phyloP scores from a whole-genome alignment of 1,140 invertebrate species.

The Drosophila persimilis region DNA sequence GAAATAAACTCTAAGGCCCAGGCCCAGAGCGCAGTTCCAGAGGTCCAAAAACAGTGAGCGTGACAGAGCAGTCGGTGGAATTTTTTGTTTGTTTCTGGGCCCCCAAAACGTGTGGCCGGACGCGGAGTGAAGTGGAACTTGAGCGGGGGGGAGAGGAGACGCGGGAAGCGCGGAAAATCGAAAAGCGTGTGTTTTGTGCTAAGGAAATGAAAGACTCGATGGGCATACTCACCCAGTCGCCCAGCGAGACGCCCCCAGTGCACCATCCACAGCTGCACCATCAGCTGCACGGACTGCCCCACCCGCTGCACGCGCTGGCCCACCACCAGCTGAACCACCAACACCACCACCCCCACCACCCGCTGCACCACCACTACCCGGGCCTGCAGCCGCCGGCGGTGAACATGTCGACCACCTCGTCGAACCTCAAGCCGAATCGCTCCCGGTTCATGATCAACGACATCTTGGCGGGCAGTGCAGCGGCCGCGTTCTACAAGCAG shows the following conservation, averaged over 20 bases:
- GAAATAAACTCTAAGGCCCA: too few species aligned
- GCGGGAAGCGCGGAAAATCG: too few species aligned
- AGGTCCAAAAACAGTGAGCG: neutral
- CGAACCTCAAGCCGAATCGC: conserved; percentile 86
- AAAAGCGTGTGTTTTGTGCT: neutral
- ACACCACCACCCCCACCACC: conserved; percentile 25
- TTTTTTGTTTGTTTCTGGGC: conserved; percentile 33
- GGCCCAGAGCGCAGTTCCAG: too few species aligned
- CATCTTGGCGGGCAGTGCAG: conserved; percentile 87
- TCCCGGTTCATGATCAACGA: conserved; percentile 92
- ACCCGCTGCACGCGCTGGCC: too few species aligned
- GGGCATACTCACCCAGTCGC: conserved; percentile 76
- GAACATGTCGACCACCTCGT: conserved; percentile 62
- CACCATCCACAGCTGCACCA: conserved; percentile 34
- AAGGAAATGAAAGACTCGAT: conserved; percentile 79
- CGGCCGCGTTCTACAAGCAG: conserved; percentile 74
- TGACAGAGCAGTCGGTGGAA: conserved; percentile 7
- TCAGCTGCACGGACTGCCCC: conserved; percentile 10
- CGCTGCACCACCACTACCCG: conserved; percentile 14
- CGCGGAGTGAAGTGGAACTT: neutral
- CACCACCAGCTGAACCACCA: conserved; percentile 3
- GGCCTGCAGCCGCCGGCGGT: conserved; percentile 30
- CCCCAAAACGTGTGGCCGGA: too few species aligned
- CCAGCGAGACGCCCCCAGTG: conserved; percentile 49
- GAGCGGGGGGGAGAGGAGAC: too few species aligned